Evolutionary conservation across 2,888 invertebrate genomes (phyloP), one percentile per base, ranked within the genome.

Genomic region (Mystacides longicornis): DNA sequence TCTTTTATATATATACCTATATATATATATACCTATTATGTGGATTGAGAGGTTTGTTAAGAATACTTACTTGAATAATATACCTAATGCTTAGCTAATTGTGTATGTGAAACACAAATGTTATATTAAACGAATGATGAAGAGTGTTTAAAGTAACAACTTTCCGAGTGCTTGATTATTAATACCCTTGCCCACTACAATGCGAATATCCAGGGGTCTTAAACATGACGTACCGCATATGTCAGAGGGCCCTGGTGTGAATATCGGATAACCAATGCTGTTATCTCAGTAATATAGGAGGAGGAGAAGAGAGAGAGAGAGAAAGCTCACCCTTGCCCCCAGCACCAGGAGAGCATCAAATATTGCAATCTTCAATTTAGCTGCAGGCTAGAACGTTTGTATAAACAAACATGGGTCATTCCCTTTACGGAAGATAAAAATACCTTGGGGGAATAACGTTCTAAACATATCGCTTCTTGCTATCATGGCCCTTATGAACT

Each of bases 301-400:
- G 37, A 14, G 37, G 11, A 27, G 5, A 27, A 7, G 5, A 7
- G 27, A 7, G 27, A n/a, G n/a, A n/a, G n/a, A n/a, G n/a, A n/a
- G n/a, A n/a, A n/a, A n/a, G n/a, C n/a, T n/a, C n/a, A n/a, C n/a
- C n/a, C n/a, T n/a, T n/a, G n/a, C n/a, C n/a, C n/a, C n/a, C n/a
- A 4, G 4, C 14, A 37, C 37, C 37, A 37, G 37, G 16, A 37
- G 37, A 16, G 37, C 37, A 37, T 37, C 37, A 37, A 37, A 37
- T 37, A 37, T 37, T 37, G 37, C 37, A 37, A 37, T 37, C 37
- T 37, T 37, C 37, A 37, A 37, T 37, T 37, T 7, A 37, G 37
- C 37, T 37, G 37, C 37, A 37, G 37, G 37, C 37, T n/a, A 37
- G 3, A 14, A n/a, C 16, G 14, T 14, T n/a, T n/a, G n/a, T n/a